Base-by-base conservation (phyloP, 2,888 invertebrate species). In the Crematogaster levior region DNA sequence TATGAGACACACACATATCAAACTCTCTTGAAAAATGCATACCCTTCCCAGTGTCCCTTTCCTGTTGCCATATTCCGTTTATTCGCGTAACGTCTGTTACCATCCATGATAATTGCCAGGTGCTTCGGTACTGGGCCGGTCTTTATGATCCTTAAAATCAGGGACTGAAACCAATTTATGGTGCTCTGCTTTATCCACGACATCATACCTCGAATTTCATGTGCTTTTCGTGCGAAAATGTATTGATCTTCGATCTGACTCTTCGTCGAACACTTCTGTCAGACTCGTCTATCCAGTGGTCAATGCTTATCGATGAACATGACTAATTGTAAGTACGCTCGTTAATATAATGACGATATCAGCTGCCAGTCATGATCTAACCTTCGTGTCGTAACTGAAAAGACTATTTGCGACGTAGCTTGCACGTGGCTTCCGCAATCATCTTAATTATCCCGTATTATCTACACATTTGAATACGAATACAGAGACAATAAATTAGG, bases 81-180 rank as follows among this genome's bases (percentile, higher is more conserved):
- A 86, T 96, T 96, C 0, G 99, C 99, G 95, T 96, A 99, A 75
- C 99, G 96, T 77, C 99, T 96, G 95, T 99, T 99, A 7, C 99
- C 99, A 95, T 99, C 99, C 99, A 99, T 99, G 85, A 99, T 99
- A 93, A 99, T 97, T 1, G 99, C 99, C 86, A 99, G 96, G 94
- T 99, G 99, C 85, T 96, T 96, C 0, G 99, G 99, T 83, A 99
- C 95, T 43, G 97, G 96, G 3, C 99, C 99, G 51, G 96, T 96
- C 94, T 97, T 97, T 30, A 98, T 95, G 10, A 99, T 95, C 88
- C 96, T 96, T 37, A 97, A 95, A 90, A 97, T 97, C 73, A 98
- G 95, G 73, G 95, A 95, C 95, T 99, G 98, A 81, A 97, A 95
- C 96, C 97, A 97, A 83, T 96, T 96, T 89, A 97, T 95, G 83